phyloP scores from a whole-genome alignment of 2,888 invertebrate species.

The Drosophila mercatorum region DNA sequence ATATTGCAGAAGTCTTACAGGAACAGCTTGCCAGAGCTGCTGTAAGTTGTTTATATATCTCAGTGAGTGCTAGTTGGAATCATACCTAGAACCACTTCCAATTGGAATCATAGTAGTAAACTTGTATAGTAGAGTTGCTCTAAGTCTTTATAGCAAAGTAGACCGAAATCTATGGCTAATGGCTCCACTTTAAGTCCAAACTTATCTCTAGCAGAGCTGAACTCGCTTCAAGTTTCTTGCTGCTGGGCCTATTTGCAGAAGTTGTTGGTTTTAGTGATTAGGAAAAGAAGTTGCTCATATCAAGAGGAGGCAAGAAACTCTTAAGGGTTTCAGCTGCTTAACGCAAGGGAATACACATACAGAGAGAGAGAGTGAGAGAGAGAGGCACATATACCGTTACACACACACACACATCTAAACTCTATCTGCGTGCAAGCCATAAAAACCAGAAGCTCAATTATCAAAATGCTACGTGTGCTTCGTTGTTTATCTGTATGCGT shows the following conservation, averaged over 20 bases:
- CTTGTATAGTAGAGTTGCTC: too few relatives aligned
- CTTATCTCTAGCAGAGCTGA: not conserved
- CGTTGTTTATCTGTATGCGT: constrained; percentile 23
- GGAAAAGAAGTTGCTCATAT: constrained; percentile 52
- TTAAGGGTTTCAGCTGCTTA: constrained; percentile 37
- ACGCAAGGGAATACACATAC: constrained; percentile 17
- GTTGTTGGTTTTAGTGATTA: constrained; percentile 39
- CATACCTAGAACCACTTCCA: too few relatives aligned
- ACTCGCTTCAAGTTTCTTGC: not conserved
- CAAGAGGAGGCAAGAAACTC: constrained; percentile 29
- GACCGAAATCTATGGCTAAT: not conserved
- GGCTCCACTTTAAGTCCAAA: not conserved
- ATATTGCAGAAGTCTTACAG: too few relatives aligned
- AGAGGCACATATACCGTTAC: constrained; percentile 1
- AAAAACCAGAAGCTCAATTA: constrained; percentile 79
- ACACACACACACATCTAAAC: constrained; percentile 25
- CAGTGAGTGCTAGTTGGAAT: too few relatives aligned
- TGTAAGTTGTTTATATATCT: too few relatives aligned
- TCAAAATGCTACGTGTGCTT: constrained; percentile 74
- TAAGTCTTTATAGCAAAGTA: too few relatives aligned
- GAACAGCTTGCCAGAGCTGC: too few relatives aligned
- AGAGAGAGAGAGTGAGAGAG: constrained; percentile 4
- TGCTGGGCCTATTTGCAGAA: not conserved
- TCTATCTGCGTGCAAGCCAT: constrained; percentile 69
- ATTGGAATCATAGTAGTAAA: too few relatives aligned